These are phyloP conservation scores for Trachelus tabidus DNA, from an alignment of 2,888 invertebrate species.

Conservation along the genomic window DNA sequence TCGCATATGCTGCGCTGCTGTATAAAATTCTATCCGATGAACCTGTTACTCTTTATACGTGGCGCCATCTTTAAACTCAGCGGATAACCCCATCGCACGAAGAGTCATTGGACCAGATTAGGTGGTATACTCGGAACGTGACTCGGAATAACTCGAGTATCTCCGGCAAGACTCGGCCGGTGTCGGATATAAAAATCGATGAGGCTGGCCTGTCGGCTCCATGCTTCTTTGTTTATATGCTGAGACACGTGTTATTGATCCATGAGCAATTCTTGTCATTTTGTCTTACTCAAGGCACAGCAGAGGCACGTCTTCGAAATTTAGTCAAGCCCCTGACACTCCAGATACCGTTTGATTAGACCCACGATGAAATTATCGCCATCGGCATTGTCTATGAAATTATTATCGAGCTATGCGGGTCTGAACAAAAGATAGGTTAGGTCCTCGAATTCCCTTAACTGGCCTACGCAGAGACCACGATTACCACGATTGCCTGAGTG, in stretches of 20 bases:
- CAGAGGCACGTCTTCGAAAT: neutral
- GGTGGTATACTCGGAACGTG: conserved; percentile 30
- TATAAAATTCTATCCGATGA: neutral
- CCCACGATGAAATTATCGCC: neutral
- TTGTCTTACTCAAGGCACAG: neutral
- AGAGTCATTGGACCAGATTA: neutral
- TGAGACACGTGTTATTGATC: conserved; percentile 45
- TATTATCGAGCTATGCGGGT: neutral
- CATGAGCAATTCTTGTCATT: conserved; percentile 7
- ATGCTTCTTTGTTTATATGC: conserved; percentile 63
- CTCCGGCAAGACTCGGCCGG: conserved; percentile 10
- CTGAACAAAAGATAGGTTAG: neutral
- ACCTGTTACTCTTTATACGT: neutral
- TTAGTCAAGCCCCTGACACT: neutral
- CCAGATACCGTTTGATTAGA: neutral
- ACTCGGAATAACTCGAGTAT: conserved; percentile 27
- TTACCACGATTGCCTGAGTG: neutral
- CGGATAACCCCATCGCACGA: neutral
- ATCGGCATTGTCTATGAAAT: neutral
- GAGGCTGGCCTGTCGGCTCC: conserved; percentile 46
- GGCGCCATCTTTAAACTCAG: neutral
- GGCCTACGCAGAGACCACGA: neutral
- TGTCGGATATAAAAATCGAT: conserved; percentile 42
- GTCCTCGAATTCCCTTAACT: neutral
- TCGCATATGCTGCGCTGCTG: neutral